These are phyloP conservation scores for Epicauta chinensis DNA, from an alignment of 1,140 invertebrate genomes.

Conservation along the genomic window DNA sequence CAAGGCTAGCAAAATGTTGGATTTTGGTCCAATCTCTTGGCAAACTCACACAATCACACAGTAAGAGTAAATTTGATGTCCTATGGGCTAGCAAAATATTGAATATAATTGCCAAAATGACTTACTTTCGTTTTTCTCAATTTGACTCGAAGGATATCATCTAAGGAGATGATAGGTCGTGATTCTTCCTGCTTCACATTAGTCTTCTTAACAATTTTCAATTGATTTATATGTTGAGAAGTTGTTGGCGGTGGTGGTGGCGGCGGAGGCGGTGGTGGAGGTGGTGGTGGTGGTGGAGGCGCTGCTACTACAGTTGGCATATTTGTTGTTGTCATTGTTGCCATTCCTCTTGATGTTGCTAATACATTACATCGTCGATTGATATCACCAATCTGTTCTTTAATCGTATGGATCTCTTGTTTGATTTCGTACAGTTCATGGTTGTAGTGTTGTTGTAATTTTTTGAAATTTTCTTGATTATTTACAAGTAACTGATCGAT, in stretches of 20 bases:
- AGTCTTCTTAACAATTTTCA: neutral
- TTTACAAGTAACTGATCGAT: too few species aligned
- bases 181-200: constrained; percentile 8
- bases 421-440: constrained; percentile 8
- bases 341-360: neutral
- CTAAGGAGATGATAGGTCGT: constrained; percentile 32
- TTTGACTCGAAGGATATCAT: constrained; percentile 35
- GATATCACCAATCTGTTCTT: constrained; percentile 3
- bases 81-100: too few species aligned
- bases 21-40: too few species aligned
- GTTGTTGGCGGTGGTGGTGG: constrained; percentile 27
- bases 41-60: too few species aligned
- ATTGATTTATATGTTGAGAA: constrained; percentile 7
- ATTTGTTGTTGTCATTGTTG: neutral
- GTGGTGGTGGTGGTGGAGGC: constrained; percentile 3
- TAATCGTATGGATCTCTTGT: constrained; percentile 16
- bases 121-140: constrained; percentile 31
- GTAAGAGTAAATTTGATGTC: too few species aligned
- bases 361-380: constrained; percentile 12
- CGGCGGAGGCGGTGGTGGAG: constrained; percentile 20
- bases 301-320: neutral
- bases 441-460: too few species aligned
- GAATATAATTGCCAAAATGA: neutral
- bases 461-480: too few species aligned
- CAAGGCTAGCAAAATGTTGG: too few species aligned